A percentile compares a stretch with the other conserved stretches of the same genome.
Conservation (phyloP, 2,113 vertebrate species). For the Pseudorectes ferrugineus region DNA sequence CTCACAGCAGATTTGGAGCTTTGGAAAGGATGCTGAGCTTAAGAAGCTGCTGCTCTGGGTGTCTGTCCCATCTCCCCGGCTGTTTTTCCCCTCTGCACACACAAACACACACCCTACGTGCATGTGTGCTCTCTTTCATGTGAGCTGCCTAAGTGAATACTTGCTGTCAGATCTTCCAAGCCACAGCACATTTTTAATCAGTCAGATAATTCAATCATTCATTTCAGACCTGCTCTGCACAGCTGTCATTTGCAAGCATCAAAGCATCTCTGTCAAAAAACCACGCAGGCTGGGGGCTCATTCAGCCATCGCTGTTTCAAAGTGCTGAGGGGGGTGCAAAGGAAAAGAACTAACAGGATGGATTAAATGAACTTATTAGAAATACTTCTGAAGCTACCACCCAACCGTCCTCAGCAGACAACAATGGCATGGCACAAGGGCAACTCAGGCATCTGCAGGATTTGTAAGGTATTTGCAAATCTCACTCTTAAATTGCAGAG, state of each 20-base stretch:
- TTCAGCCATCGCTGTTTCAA: background rate
- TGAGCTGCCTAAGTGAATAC: background rate
- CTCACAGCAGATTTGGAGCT: background rate
- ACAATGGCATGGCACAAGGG: background rate
- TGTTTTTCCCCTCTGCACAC: background rate
- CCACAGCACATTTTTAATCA: constrained; percentile 35
- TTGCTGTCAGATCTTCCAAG: constrained; percentile 14
- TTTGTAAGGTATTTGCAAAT: constrained; percentile 32
- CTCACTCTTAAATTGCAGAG: background rate
- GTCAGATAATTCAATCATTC: constrained; percentile 38
- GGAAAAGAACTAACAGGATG: background rate
- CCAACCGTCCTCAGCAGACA: background rate
- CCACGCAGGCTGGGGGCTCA: background rate
- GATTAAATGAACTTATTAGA: constrained; percentile 16
- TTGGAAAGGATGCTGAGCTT: constrained; percentile 13
- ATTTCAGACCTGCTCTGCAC: constrained; percentile 2
- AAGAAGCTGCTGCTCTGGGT: background rate
- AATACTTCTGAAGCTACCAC: constrained; percentile 24
- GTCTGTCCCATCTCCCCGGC: background rate
- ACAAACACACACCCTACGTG: background rate
- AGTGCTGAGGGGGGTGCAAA: background rate
- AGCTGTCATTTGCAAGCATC: constrained; percentile 37
- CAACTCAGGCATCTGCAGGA: background rate
- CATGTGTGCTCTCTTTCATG: background rate
- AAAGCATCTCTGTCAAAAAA: background rate